Base-by-base conservation (phyloP, 2,888 invertebrate species). In the Helicoverpa assulta region DNA sequence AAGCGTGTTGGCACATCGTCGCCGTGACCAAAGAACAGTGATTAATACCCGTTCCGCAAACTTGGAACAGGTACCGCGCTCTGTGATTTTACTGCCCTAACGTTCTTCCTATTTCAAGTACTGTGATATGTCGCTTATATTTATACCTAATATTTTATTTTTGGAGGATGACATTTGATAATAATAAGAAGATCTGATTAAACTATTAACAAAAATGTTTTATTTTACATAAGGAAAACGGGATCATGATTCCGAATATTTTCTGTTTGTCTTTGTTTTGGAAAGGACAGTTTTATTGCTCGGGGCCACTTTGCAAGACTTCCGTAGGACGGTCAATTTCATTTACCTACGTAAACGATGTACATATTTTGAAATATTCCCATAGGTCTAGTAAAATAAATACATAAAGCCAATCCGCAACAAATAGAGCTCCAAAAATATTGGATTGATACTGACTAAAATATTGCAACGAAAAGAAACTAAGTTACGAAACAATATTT, bases 11-110 rank as follows among this genome's bases (percentile, higher is more conserved):
- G 55, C 59, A 57, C 40, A 51, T 58, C 26, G 51, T 58, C 61
- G 54, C 62, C 55, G 59, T 65, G 52, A 7, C 57, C 47, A 50
- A 50, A 57, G 14, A 80, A 79, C 74, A 73, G 78, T 81, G 80
- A 83, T 80, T 80, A 81, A 82, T 84, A 73, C 47, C 66, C 73
- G 73, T 72, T 79, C 53, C 52, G 56, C 57, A 66, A 70, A 58
- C 64, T 72, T 65, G 56, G 50, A 50, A 66, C 64, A 55, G 21
- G 50, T 61, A 59, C 29, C 55, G 53, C 33, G 21, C 56, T 60
- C 64, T 56, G 55, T 55, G 55, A 64, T 64, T 64, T 59, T 40
- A 63, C 54, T 51, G 18, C 14, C 12, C 33, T 29, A 69, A 64
- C 55, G 40, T 6, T 10, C 37, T 51, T 29, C 55, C 14, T 58